Percentiles rank a stretch among this genome's conserved stretches.
Evolutionary conservation across 2,888 invertebrate species (phyloP).

Genomic region (Cheilosia pagana): DNA sequence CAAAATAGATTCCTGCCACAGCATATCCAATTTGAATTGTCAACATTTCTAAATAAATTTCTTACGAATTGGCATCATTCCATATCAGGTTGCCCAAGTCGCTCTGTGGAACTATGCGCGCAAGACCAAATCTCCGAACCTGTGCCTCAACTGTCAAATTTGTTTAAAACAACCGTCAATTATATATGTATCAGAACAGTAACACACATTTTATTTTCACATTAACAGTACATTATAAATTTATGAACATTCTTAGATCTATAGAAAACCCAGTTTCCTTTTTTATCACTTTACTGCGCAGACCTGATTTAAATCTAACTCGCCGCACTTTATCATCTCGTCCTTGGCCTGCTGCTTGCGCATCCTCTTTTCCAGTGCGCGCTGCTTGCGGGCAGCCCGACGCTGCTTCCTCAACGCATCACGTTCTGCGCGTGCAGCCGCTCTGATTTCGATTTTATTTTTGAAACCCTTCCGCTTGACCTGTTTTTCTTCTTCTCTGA

Average conservation of each 20-base stretch:
- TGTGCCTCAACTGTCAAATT: too few relatives aligned
- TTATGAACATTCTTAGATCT: not conserved
- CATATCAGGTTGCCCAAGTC: too few relatives aligned
- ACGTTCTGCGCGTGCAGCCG: constrained; percentile 23
- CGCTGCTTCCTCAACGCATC: constrained; percentile 45
- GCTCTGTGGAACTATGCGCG: too few relatives aligned
- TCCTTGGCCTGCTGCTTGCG: constrained; percentile 31
- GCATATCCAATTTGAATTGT: too few relatives aligned
- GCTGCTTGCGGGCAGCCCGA: constrained; percentile 45
- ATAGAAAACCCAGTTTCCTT: not conserved
- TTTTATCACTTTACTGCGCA: not conserved
- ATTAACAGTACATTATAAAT: too few relatives aligned
- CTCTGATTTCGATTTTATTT: constrained; percentile 48
- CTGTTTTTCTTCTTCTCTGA: constrained; percentile 28
- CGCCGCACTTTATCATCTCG: constrained; percentile 2
- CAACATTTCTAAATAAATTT: too few relatives aligned
- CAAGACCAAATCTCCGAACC: too few relatives aligned
- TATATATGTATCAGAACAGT: too few relatives aligned
- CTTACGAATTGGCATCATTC: too few relatives aligned
- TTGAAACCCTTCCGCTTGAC: not conserved
- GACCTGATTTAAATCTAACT: not conserved
- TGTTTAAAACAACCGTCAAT: too few relatives aligned
- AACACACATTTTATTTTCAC: too few relatives aligned
- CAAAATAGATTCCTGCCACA: too few relatives aligned
- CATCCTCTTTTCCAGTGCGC: constrained; percentile 45